A percentile compares a stretch with the other conserved stretches of the same genome.
These are phyloP conservation scores for Panthera uncia DNA, from an alignment of 2,113 vertebrate genomes.

Conservation along the genomic window DNA sequence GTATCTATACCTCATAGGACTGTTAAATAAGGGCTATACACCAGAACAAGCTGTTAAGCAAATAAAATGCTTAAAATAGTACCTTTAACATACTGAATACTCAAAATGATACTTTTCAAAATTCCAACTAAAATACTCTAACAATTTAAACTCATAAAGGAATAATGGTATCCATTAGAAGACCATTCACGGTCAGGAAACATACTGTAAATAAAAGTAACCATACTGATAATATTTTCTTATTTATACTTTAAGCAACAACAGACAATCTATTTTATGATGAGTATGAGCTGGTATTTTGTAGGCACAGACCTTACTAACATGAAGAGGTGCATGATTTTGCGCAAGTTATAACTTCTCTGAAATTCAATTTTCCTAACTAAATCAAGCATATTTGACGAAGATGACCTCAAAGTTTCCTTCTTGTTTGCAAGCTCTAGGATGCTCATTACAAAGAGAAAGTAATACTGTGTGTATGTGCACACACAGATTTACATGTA, in stretches of 20 bases:
- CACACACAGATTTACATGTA: background rate
- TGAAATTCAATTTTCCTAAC: slow-evolving; percentile 1
- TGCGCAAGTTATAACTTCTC: background rate
- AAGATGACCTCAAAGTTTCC: background rate
- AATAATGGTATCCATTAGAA: background rate
- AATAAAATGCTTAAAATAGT: slow-evolving; percentile 20
- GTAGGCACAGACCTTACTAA: background rate
- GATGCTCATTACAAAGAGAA: background rate
- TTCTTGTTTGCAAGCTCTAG: background rate
- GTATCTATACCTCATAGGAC: background rate
- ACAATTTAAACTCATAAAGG: background rate
- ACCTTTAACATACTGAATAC: background rate
- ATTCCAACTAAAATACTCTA: background rate
- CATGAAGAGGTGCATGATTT: background rate
- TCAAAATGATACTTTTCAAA: slow-evolving; percentile 8
- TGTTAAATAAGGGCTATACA: background rate
- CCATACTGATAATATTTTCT: background rate
- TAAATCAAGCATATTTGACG: background rate
- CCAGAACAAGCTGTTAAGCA: background rate
- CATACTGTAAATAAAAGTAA: background rate
- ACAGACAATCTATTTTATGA: background rate
- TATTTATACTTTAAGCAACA: background rate
- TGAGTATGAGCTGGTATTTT: background rate
- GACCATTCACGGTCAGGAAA: background rate
- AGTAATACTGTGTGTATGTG: background rate